These are phyloP conservation scores for Temnothorax unifasciatus DNA, from an alignment of 2,888 invertebrate species.

Conservation along the genomic window DNA sequence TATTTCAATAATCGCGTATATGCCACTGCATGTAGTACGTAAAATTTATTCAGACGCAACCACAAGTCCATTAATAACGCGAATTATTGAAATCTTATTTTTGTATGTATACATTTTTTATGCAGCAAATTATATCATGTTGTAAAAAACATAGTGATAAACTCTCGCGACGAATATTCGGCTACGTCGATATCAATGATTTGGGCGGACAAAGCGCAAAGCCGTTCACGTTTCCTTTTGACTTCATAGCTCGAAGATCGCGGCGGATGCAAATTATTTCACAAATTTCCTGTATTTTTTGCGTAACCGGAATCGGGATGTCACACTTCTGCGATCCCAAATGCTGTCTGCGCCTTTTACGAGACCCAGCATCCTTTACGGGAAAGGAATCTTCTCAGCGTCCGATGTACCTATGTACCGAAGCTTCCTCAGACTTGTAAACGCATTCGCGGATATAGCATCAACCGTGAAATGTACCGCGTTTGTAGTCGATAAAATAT, in stretches of 20 bases:
- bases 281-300: conserved; percentile 19
- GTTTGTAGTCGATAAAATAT: conserved; percentile 37
- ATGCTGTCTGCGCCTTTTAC: conserved; percentile 19
- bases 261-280: conserved; percentile 2
- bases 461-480: conserved; percentile 25
- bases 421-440: conserved; percentile 23
- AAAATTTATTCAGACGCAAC: conserved; percentile 8
- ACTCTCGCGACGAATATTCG: not conserved
- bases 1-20: conserved; percentile 15
- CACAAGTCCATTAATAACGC: not conserved
- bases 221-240: not conserved
- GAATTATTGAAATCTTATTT: not conserved
- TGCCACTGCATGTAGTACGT: not conserved
- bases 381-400: conserved; percentile 8
- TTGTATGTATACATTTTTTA: not conserved
- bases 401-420: not conserved
- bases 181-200: not conserved
- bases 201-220: not conserved
- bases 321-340: not conserved
- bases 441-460: conserved; percentile 16
- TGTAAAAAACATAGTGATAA: not conserved
- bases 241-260: not conserved
- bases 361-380: not conserved
- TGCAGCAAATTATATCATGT: not conserved
- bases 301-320: conserved; percentile 2